These are phyloP conservation scores for Cerceris rybyensis DNA, from an alignment of 2,888 invertebrate genomes.

Conservation along the genomic window DNA sequence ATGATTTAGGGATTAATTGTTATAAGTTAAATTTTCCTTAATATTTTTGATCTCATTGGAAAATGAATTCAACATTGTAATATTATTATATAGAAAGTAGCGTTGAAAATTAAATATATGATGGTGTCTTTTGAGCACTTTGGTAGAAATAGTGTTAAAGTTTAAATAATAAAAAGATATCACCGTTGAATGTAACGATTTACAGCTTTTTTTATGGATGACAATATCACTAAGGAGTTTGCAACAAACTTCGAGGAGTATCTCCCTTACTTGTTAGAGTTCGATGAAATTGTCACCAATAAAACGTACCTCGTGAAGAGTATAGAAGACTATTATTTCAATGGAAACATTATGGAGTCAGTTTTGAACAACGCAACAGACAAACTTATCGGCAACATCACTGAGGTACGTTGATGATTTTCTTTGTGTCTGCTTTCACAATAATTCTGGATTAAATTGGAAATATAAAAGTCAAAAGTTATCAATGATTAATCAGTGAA, in stretches of 20 bases:
- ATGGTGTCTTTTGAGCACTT: too few relatives aligned
- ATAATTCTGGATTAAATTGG: too few relatives aligned
- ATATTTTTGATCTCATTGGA: too few relatives aligned
- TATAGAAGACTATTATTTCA: slow-evolving; percentile 66
- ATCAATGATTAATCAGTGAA: not conserved
- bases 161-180: too few relatives aligned
- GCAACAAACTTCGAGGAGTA: slow-evolving; percentile 52
- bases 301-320: slow-evolving; percentile 43
- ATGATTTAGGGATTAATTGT: too few relatives aligned
- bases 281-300: slow-evolving; percentile 52
- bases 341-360: slow-evolving; percentile 41
- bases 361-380: slow-evolving; percentile 48
- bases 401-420: slow-evolving; percentile 53
- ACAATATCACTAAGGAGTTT: slow-evolving; percentile 27
- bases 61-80: too few relatives aligned
- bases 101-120: too few relatives aligned
- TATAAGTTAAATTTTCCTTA: too few relatives aligned
- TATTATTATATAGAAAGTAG: too few relatives aligned
- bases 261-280: slow-evolving; percentile 46
- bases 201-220: slow-evolving; percentile 41
- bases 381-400: slow-evolving; percentile 54
- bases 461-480: too few relatives aligned
- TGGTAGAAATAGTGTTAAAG: too few relatives aligned
- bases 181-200: not conserved
- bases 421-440: too few relatives aligned